Evolutionary conservation across 1,140 invertebrate species (phyloP), one percentile per base, ranked within the genome.

Genomic region (Hyposmocoma kahamanoa): DNA sequence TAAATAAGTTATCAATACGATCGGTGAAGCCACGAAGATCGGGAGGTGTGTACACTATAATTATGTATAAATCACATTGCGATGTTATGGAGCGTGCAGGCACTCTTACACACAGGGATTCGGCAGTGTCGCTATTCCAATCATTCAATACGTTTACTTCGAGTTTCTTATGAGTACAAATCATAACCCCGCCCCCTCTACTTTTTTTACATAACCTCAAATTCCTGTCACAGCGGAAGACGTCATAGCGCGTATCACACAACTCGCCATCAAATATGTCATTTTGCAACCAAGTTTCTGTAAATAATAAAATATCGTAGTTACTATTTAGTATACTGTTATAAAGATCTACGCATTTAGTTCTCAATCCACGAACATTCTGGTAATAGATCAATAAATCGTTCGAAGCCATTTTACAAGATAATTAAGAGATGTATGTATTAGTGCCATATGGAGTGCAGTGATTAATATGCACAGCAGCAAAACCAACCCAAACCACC

Each of bases 241-340:
- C 42, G 9, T 30, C 6, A 30, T 45, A 45, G 1, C 24, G 24
- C 13, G 28, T 28, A 9, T 45, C 24, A 45, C 24, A 45, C 15
- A 45, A 45, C 32, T 45, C 42, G 1, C 24, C 3, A 30, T 19
- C 9, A 22, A 28, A 30, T 45, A 45, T 30, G 1, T 18, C 26
- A 9, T 45, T 28, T 18, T 21, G 20, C 10, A 45, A 18, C 42
- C 42, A 45, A 0, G 42, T 45, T 30, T 45, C 24, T 11, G 17
- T 18, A 1, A 44, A 5, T 1, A 26, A 2, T 6, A 44, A 28
- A 17, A 44, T 20, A 28, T 44, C 42, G 18, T 44, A 44, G 1
- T 44, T 4, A 44, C 15, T 26, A 26, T 2, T 9, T 5, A 18
- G 24, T 3, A 44, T 26, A 18, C 18, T 44, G 10, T 26, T 8